Conservation (phyloP, 2,888 invertebrate genomes). For the Pheosia gnoma region DNA sequence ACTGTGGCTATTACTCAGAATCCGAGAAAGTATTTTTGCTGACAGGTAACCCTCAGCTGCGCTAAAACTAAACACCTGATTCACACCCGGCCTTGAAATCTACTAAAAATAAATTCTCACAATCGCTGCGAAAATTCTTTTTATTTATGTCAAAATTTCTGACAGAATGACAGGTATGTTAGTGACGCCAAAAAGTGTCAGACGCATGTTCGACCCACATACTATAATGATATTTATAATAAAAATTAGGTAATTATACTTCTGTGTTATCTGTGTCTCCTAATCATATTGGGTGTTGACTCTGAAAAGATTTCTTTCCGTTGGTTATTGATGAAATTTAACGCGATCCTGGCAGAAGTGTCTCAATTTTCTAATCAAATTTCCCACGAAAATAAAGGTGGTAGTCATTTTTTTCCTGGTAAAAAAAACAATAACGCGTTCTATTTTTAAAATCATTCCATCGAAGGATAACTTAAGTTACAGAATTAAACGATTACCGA, state of each 20-base stretch:
- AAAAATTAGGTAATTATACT: conserved; percentile 14
- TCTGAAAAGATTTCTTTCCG: not conserved
- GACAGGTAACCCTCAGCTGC: conserved; percentile 30
- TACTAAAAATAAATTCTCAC: conserved; percentile 29
- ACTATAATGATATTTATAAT: conserved; percentile 13
- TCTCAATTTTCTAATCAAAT: too few relatives aligned
- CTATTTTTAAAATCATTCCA: not conserved
- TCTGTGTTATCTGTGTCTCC: not conserved
- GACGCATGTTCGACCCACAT: conserved; percentile 33
- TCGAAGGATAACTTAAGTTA: too few relatives aligned
- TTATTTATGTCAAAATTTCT: conserved; percentile 37
- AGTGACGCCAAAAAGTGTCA: conserved; percentile 27
- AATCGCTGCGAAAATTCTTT: conserved; percentile 32
- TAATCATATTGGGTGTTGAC: not conserved
- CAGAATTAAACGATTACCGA: too few relatives aligned
- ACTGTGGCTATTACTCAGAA: not conserved
- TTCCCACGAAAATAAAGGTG: too few relatives aligned
- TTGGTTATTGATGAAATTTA: too few relatives aligned
- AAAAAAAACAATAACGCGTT: not conserved
- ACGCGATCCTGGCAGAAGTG: too few relatives aligned
- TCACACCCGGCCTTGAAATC: conserved; percentile 33
- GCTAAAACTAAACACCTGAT: conserved; percentile 27
- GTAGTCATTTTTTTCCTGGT: too few relatives aligned
- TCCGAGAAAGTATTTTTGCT: conserved; percentile 20
- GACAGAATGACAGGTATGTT: conserved; percentile 31